Conservation (phyloP, 2,888 invertebrate species). For the Trissolcus brochymenae region DNA sequence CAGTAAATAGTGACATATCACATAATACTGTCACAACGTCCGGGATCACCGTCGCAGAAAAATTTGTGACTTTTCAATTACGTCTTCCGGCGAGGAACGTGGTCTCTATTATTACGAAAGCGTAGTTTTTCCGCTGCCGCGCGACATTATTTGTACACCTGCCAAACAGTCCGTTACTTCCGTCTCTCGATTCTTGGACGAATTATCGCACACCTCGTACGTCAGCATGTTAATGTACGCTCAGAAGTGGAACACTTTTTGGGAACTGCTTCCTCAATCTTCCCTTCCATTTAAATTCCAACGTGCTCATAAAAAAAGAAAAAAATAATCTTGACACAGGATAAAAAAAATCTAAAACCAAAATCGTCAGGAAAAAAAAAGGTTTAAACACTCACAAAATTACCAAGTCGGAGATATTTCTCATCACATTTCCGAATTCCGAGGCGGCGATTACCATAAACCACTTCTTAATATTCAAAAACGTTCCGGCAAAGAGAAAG, state of each 20-base stretch:
- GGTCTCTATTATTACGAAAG: conserved; percentile 61
- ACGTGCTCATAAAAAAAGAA: no score
- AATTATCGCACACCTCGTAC: conserved; percentile 46
- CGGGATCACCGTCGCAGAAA: conserved; percentile 34
- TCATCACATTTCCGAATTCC: conserved; percentile 17
- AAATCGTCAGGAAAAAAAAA: no score
- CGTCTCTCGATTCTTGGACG: conserved; percentile 53
- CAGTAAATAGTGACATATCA: no score
- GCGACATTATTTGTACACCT: conserved; percentile 61
- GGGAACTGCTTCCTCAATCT: conserved; percentile 17
- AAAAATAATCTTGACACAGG: no score
- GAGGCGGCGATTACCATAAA: conserved; percentile 20
- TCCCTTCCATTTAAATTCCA: neutral
- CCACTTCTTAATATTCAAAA: conserved; percentile 40
- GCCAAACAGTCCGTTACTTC: conserved; percentile 63
- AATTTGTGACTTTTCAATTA: conserved; percentile 48
- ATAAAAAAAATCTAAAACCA: no score
- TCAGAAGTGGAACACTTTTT: conserved; percentile 33
- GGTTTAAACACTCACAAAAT: no score
- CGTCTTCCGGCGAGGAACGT: conserved; percentile 33
- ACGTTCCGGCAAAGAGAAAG: conserved; percentile 14
- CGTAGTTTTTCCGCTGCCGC: conserved; percentile 47
- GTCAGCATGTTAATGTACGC: conserved; percentile 43
- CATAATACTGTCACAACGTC: conserved; percentile 5
- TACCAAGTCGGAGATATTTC: neutral